phyloP scores from a whole-genome alignment of 1,140 invertebrate species.

The Micrasema longulum region DNA sequence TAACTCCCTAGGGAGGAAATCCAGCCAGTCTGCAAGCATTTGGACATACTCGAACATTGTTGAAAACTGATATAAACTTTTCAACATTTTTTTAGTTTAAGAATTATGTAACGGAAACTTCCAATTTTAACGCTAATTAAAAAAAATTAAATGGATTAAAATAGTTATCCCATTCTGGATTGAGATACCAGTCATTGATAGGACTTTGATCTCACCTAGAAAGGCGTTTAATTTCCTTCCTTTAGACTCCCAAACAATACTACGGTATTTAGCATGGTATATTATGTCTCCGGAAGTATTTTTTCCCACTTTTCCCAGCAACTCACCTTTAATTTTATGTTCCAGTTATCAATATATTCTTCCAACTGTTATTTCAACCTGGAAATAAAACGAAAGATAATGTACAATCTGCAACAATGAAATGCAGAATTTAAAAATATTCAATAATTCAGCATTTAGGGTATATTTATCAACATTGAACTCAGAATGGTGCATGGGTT shows the following conservation, averaged over 20 bases:
- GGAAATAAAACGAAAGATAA: no score
- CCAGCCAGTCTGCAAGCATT: no score
- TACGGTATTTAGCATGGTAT: constrained; percentile 30
- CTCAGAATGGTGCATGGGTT: constrained; percentile 54
- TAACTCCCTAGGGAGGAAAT: no score
- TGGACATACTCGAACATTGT: no score
- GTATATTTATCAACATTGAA: constrained; percentile 48
- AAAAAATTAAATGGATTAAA: background rate
- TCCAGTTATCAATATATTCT: no score
- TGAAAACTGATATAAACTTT: no score
- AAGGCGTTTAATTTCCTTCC: constrained; percentile 42
- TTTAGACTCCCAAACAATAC: constrained; percentile 40
- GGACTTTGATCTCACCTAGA: constrained; percentile 47
- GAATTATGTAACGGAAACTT: no score
- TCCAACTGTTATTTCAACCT: no score
- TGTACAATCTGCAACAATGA: background rate
- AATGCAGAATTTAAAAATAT: background rate
- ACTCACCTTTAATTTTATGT: no score
- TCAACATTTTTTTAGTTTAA: no score
- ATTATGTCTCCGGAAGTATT: constrained; percentile 30
- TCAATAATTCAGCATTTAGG: constrained; percentile 13
- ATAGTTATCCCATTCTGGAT: constrained; percentile 45
- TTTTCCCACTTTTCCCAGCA: no score
- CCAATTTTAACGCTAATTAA: no score
- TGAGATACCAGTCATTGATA: constrained; percentile 42